A percentile compares a stretch with the other conserved stretches of the same genome.
These are phyloP conservation scores for Vulpes ferrilata DNA, from an alignment of 2,113 vertebrate species.

Conservation along the genomic window DNA sequence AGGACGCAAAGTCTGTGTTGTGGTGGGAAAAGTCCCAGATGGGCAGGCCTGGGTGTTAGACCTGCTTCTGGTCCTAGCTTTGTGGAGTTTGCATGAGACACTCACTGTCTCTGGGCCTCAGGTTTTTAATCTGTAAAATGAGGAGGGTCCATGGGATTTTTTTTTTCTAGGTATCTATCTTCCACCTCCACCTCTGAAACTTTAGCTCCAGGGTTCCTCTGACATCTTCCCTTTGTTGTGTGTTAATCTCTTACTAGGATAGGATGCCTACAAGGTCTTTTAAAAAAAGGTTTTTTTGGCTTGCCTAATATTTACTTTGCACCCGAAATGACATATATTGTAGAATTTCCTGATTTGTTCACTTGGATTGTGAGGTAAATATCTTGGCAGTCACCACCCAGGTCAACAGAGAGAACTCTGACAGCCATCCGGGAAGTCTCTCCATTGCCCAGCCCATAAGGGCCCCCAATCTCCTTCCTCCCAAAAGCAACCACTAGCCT, in stretches of 20 bases:
- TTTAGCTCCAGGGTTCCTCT: not conserved
- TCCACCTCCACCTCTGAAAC: not conserved
- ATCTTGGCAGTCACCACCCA: not conserved
- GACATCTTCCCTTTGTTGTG: not conserved
- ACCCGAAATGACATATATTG: not conserved
- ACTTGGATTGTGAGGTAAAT: not conserved
- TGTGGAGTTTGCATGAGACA: not conserved
- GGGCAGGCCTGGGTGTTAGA: not conserved
- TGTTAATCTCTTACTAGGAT: not conserved
- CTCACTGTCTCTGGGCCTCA: not conserved
- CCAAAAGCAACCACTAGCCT: not conserved
- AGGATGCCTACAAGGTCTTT: not conserved
- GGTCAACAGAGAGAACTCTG: not conserved
- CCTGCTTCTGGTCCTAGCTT: not conserved
- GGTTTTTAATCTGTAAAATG: constrained; percentile 33
- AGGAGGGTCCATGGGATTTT: not conserved
- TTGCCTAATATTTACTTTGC: constrained; percentile 41
- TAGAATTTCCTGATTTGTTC: not conserved
- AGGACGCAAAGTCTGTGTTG: not conserved
- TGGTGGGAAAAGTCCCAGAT: not conserved
- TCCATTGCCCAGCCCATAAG: not conserved
- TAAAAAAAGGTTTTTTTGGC: not conserved
- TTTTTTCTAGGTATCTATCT: not conserved
- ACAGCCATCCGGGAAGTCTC: not conserved
- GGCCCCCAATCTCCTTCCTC: not conserved